Evolutionary conservation across 2,113 vertebrate species (phyloP).

Genomic region (Triplophysa dalaica): DNA sequence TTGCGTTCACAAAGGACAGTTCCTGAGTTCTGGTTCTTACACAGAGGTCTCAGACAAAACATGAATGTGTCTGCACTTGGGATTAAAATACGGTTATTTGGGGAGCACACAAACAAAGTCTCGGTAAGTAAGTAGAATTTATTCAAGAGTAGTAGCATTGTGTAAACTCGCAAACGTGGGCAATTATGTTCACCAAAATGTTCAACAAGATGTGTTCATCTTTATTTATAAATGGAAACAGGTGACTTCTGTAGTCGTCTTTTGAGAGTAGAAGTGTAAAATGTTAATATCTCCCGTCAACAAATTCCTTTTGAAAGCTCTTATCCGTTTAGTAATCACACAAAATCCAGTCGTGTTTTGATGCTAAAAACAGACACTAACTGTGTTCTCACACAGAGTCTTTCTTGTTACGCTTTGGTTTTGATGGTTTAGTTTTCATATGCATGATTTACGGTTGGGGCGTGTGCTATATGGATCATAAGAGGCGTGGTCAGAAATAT

Average conservation of each 20-base stretch:
- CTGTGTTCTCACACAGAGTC: too few species aligned
- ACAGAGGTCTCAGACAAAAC: background rate
- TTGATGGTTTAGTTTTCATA: background rate
- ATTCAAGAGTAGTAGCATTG: slow-evolving; percentile 2
- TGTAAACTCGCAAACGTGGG: slow-evolving; percentile 9
- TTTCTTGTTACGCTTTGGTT: too few species aligned
- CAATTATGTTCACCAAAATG: slow-evolving; percentile 21
- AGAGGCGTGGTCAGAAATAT: background rate
- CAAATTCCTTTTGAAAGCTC: background rate
- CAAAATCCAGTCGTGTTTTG: too few species aligned
- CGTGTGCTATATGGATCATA: background rate
- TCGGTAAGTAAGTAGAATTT: background rate
- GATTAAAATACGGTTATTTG: slow-evolving; percentile 18
- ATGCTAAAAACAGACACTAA: too few species aligned
- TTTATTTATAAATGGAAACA: slow-evolving; percentile 19
- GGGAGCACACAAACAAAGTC: background rate
- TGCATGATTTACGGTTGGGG: background rate
- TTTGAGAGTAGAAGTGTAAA: background rate
- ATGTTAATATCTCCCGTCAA: background rate
- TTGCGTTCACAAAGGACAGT: slow-evolving; percentile 11
- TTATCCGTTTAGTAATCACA: too few species aligned
- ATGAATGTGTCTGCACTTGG: background rate
- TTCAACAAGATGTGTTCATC: slow-evolving; percentile 29
- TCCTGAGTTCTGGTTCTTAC: slow-evolving; percentile 15
- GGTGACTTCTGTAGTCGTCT: background rate